phyloP scores from a whole-genome alignment of 2,797 vertebrate genomes.

The Poeciliopsis presidionis region DNA sequence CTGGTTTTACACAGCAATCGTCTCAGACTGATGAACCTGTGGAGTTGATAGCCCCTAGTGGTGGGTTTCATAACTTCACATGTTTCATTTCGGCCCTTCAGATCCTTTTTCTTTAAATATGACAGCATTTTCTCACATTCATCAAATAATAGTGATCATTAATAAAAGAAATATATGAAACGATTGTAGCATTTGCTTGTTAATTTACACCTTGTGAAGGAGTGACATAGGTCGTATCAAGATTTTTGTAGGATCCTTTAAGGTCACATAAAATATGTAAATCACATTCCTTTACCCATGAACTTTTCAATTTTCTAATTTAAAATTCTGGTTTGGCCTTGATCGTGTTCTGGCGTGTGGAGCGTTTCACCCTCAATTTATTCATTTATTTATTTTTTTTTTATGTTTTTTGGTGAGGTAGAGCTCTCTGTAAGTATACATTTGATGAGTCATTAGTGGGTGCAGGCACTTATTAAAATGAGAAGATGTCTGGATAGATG shows the following conservation, averaged over 20 bases:
- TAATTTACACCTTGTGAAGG: not conserved
- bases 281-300: not conserved
- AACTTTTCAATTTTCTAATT: constrained; percentile 24
- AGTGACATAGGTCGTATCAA: not conserved
- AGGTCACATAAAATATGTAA: not conserved
- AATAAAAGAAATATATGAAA: not conserved
- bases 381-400: constrained; percentile 35
- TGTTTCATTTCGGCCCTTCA: not conserved
- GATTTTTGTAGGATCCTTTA: constrained; percentile 3
- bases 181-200: not conserved
- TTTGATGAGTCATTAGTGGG: constrained; percentile 40
- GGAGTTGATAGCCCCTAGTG: constrained; percentile 79
- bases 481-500: constrained; percentile 41
- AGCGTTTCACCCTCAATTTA: constrained; percentile 47
- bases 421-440: constrained; percentile 18
- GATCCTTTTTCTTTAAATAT: not conserved
- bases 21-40: constrained; percentile 64
- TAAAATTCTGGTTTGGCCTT: constrained; percentile 24
- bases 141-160: too few relatives aligned
- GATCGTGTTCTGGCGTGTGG: constrained; percentile 43
- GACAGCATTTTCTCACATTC: not conserved
- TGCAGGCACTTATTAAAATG: constrained; percentile 34
- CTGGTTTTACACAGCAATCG: constrained; percentile 32
- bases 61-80: constrained; percentile 22
- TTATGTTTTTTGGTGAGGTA: constrained; percentile 15